These are phyloP conservation scores for Charadrius vociferus DNA, from an alignment of 2,113 vertebrate species.

Conservation along the genomic window DNA sequence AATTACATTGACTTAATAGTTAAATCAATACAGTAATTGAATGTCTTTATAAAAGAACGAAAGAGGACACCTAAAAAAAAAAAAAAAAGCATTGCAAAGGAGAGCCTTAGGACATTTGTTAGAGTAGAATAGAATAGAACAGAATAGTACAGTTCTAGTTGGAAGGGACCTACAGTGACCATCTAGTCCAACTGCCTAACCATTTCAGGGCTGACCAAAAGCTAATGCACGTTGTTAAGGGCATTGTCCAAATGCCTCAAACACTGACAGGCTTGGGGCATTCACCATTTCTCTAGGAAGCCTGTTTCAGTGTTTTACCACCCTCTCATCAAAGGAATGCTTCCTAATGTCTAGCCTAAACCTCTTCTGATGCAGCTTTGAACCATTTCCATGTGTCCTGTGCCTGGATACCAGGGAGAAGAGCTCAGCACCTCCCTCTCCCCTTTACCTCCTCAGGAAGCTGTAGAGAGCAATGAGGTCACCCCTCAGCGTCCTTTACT, in stretches of 20 bases:
- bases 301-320: not conserved
- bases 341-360: not conserved
- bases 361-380: not conserved
- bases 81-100: not conserved
- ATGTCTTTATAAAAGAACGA: not conserved
- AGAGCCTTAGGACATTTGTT: not conserved
- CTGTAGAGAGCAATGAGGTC: not conserved
- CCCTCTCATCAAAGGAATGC: not conserved
- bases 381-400: fast-evolving
- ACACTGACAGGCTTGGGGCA: not conserved
- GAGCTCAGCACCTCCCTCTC: not conserved
- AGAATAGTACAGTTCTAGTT: not conserved
- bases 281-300: fast-evolving
- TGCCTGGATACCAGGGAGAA: not conserved
- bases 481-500: not conserved
- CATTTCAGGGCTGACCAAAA: not conserved
- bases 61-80: not conserved
- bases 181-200: not conserved
- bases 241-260: not conserved
- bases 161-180: not conserved
- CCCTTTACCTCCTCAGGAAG: not conserved
- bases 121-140: not conserved
- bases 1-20: not conserved
- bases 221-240: not conserved
- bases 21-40: not conserved